Evolutionary conservation across 2,113 vertebrate genomes (phyloP).

Genomic region (Herpetotheres cachinnans): DNA sequence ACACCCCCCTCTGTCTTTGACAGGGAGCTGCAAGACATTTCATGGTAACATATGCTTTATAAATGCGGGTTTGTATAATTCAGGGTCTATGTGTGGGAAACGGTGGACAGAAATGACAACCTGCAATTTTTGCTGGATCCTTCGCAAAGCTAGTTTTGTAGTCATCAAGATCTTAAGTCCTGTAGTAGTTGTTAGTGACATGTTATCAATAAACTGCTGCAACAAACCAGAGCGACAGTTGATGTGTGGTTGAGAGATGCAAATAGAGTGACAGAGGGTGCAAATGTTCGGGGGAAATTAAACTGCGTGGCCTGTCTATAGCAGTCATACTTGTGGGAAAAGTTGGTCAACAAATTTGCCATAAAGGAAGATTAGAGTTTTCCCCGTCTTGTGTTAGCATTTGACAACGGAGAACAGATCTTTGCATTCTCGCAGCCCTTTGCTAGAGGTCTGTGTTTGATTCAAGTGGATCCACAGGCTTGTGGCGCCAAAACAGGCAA

Average conservation of each 20-base stretch:
- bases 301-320: not conserved
- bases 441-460: slow-evolving; percentile 37
- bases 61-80: not conserved
- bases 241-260: not conserved
- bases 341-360: not conserved
- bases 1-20: not conserved
- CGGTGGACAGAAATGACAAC: not conserved
- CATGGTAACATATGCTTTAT: not conserved
- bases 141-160: not conserved
- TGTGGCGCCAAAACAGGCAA: slow-evolving; percentile 46
- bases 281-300: not conserved
- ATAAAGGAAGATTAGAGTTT: not conserved
- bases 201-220: not conserved
- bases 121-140: not conserved
- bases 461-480: slow-evolving; percentile 34
- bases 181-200: not conserved
- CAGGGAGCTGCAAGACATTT: not conserved
- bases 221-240: not conserved
- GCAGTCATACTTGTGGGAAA: fast-evolving
- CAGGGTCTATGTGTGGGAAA: not conserved
- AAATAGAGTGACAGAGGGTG: not conserved
- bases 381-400: not conserved
- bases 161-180: not conserved
- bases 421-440: not conserved
- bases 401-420: not conserved